Base-by-base conservation (phyloP, 2,113 vertebrate species). In the Nycticryphes semicollaris region DNA sequence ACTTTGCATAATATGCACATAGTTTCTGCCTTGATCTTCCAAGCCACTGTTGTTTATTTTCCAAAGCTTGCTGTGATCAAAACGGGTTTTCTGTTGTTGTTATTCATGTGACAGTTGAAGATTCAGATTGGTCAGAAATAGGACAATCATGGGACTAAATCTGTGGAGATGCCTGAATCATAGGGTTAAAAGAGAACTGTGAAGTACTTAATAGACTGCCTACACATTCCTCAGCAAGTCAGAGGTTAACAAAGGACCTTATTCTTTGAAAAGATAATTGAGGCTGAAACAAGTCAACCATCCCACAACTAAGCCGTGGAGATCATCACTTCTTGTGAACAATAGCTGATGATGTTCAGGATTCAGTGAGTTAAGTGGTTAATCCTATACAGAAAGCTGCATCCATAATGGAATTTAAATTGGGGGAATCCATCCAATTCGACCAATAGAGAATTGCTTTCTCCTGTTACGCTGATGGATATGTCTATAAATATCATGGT, bases 171-270 rank as follows among this genome's bases (percentile, higher is more conserved):
- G 88, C 60, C 69, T 2, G 10, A 94, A 93, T 92, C 62, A 41
- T 3, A 64, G 66, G 66, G 94, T 92, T 95, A 93, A 81, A 87
- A 84, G 57, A 93, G 57, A 63, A 63, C 73, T 53, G 30, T 41
- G 76, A 72, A 73, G 84, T 75, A 37, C 41, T 90, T 94, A 56
- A 35, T n/a, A 33, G 92, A 62, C 96, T 95, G 76, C 84, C 80
- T 90, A 87, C 86, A 84, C 86, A 79, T 57, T 82, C 83, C 57
- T 92, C 77, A 90, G 96, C 79, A 68, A 93, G 56, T 94, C 79
- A 95, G 90, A 95, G 94, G 92, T 97, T 97, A 93, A 97, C 90
- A 96, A 96, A 97, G 84, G 84, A 64, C 86, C 57, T 89, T 72
- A 72, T 95, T 95, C 41, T 93, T 82, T 92, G 73, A 53, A 91